Percentiles rank a stretch among this genome's conserved stretches.
phyloP scores from a whole-genome alignment of 23 tunicate genomes.

The Phallusia fumigata region DNA sequence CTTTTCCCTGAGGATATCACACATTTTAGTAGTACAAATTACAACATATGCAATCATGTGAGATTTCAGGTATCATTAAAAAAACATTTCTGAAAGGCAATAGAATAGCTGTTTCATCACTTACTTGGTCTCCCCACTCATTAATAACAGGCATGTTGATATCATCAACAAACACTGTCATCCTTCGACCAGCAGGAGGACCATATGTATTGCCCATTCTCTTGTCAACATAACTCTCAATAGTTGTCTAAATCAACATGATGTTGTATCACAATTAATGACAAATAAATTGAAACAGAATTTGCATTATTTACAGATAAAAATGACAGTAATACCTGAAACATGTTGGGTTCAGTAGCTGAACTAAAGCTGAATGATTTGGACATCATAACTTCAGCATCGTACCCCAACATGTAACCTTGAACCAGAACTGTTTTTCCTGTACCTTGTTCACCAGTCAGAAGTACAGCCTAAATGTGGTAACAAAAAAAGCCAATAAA shows the following conservation, averaged over 20 bases:
- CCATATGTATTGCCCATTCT: conserved; percentile 99
- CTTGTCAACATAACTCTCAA: conserved; percentile 98
- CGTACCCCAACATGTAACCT: conserved; percentile 82
- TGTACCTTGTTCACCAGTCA: conserved; percentile 99
- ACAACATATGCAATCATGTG: too few species aligned
- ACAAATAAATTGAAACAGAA: too few species aligned
- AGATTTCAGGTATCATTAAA: too few species aligned
- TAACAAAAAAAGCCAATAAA: not conserved
- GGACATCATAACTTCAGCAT: conserved; percentile 85
- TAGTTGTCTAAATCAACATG: conserved; percentile 36
- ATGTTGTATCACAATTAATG: not conserved
- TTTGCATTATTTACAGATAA: too few species aligned
- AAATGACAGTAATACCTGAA: conserved; percentile 61
- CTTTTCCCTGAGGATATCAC: too few species aligned
- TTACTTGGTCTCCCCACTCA: conserved; percentile 99
- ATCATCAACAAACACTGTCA: conserved; percentile 98
- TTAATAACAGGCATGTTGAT: conserved; percentile 99
- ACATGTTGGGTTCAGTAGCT: conserved; percentile 99
- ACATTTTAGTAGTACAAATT: too few species aligned
- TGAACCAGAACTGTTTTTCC: conserved; percentile 99
- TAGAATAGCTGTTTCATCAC: not conserved
- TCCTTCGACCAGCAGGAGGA: conserved; percentile 97
- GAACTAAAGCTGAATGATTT: conserved; percentile 98
- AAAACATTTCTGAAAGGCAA: too few species aligned
- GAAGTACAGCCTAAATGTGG: conserved; percentile 70